Conservation (phyloP, 2,888 invertebrate genomes). For the Dyspetes luteomarginatus region DNA sequence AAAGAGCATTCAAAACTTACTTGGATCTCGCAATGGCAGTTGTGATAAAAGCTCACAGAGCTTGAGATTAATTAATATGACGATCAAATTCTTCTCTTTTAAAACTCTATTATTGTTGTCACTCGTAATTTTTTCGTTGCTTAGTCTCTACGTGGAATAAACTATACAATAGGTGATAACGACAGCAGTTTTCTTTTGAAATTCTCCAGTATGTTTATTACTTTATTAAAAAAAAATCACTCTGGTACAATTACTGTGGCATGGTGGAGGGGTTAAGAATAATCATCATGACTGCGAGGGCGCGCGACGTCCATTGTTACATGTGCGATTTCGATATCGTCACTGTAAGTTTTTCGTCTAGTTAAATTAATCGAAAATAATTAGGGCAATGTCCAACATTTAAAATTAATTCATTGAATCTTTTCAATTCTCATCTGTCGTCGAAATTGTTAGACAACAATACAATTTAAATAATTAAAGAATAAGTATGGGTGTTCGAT, state of each 20-base stretch:
- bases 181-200: conserved; percentile 56
- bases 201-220: conserved; percentile 63
- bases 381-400: not conserved
- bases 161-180: conserved; percentile 26
- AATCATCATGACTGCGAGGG: conserved; percentile 34
- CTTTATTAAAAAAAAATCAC: conserved; percentile 59
- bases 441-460: not conserved
- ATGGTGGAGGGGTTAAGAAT: conserved; percentile 15
- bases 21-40: conserved; percentile 46
- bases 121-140: too few relatives aligned
- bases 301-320: conserved; percentile 44
- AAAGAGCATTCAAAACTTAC: conserved; percentile 42
- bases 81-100: not conserved
- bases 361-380: not conserved
- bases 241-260: conserved; percentile 6
- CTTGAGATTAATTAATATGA: conserved; percentile 20
- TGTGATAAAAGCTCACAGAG: conserved; percentile 19
- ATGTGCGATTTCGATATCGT: conserved; percentile 35
- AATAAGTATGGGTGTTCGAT: too few relatives aligned
- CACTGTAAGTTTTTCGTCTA: not conserved
- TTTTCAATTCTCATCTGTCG: not conserved
- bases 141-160: not conserved
- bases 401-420: not conserved
- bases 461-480: too few relatives aligned
- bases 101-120: not conserved